These are phyloP conservation scores for Timema cristinae DNA, from an alignment of 2,888 invertebrate genomes.

Conservation along the genomic window DNA sequence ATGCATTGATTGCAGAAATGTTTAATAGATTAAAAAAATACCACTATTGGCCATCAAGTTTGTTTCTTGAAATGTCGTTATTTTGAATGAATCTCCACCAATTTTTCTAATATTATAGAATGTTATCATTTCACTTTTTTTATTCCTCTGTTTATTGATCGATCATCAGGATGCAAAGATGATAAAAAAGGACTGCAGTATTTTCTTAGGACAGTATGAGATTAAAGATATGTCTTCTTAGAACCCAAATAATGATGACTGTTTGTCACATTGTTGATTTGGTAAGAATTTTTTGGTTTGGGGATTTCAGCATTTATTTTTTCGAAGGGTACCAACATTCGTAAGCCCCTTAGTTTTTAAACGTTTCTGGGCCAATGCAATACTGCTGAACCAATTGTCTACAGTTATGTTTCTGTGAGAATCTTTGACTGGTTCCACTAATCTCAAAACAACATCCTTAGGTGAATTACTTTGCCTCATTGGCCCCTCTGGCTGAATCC, in stretches of 20 bases:
- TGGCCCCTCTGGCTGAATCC: neutral
- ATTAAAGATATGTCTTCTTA: neutral
- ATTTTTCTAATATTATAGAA: neutral
- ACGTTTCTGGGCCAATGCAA: neutral
- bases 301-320: neutral
- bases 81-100: constrained; percentile 2
- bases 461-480: neutral
- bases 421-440: constrained; percentile 1
- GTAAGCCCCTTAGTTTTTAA: neutral
- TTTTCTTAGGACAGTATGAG: neutral
- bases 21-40: neutral
- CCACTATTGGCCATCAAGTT: constrained; percentile 6
- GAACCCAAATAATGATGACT: neutral
- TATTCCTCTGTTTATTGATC: neutral
- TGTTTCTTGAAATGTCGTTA: neutral
- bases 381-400: constrained; percentile 15
- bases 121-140: neutral
- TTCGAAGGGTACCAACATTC: constrained; percentile 5
- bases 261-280: no score
- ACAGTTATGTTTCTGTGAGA: constrained; percentile 5
- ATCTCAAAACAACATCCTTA: neutral
- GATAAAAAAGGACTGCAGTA: neutral
- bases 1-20: constrained; percentile 6
- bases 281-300: no score
- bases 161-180: neutral